These are phyloP conservation scores for Physocephala rufipes DNA, from an alignment of 2,888 invertebrate genomes.

Conservation along the genomic window DNA sequence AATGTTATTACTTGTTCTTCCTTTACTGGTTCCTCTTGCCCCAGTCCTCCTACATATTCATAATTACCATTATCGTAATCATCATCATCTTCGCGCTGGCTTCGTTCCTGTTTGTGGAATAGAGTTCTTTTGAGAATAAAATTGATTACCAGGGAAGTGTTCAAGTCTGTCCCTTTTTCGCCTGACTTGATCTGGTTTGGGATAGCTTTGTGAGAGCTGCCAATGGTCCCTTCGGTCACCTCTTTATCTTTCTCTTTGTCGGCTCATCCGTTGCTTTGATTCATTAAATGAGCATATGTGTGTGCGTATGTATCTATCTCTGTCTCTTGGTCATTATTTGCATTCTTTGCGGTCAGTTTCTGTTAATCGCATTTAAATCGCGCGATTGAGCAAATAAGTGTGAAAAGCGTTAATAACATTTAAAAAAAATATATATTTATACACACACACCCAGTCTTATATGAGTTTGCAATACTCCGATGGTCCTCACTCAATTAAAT, in stretches of 20 bases:
- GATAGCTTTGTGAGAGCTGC: neutral
- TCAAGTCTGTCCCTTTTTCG: too few species aligned
- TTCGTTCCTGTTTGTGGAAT: conserved; percentile 2
- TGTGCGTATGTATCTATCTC: neutral
- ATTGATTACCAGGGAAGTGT: too few species aligned
- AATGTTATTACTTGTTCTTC: too few species aligned
- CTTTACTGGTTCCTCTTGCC: too few species aligned
- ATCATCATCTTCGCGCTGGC: too few species aligned
- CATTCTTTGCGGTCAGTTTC: conserved; percentile 33
- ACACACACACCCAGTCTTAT: neutral
- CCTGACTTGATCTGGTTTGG: neutral
- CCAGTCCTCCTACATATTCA: too few species aligned
- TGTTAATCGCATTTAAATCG: conserved; percentile 35
- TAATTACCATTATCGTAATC: too few species aligned
- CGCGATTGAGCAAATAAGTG: conserved; percentile 31
- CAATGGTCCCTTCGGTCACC: neutral
- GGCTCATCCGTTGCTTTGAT: neutral
- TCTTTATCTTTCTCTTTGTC: neutral
- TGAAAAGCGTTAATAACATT: conserved; percentile 33
- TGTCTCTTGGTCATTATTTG: conserved; percentile 14
- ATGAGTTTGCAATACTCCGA: neutral
- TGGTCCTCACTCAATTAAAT: neutral
- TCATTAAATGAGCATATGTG: too few species aligned
- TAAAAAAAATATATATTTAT: conserved; percentile 2
- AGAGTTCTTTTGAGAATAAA: conserved; percentile 13